Conservation (phyloP, 2,797 vertebrate species). For the Amphiprion clarkii region DNA sequence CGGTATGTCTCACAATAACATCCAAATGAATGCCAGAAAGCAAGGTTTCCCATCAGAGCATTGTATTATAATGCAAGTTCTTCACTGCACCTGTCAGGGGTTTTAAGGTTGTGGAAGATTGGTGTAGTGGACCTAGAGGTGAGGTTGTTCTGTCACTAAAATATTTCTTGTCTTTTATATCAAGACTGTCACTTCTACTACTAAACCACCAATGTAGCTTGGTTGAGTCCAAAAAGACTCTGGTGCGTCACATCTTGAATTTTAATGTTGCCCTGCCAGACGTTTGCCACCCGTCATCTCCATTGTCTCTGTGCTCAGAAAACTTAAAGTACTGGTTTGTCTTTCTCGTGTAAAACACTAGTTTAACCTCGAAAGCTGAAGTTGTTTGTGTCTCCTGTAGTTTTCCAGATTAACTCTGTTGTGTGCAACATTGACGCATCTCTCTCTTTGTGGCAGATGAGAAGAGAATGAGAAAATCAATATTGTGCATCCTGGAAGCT, state of each 20-base stretch:
- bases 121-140: no score
- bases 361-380: slow-evolving; percentile 11
- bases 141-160: no score
- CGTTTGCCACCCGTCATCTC: neutral
- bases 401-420: slow-evolving; percentile 14
- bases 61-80: no score
- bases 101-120: no score
- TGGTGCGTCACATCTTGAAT: neutral
- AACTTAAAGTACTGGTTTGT: neutral
- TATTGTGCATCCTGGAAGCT: slow-evolving; percentile 36
- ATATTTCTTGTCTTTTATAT: no score
- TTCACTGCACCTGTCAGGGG: no score
- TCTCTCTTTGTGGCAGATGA: slow-evolving; percentile 31
- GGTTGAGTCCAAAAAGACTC: no score
- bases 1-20: no score
- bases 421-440: slow-evolving; percentile 7
- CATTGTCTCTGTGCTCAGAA: neutral
- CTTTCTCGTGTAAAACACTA: neutral
- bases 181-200: no score
- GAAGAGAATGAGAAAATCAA: slow-evolving; percentile 47
- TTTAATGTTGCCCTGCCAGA: neutral
- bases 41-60: no score
- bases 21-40: no score
- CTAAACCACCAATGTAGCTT: no score
- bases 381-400: slow-evolving; percentile 2